Evolutionary conservation across 1,140 invertebrate species (phyloP).

Genomic region (Idris sp.): DNA sequence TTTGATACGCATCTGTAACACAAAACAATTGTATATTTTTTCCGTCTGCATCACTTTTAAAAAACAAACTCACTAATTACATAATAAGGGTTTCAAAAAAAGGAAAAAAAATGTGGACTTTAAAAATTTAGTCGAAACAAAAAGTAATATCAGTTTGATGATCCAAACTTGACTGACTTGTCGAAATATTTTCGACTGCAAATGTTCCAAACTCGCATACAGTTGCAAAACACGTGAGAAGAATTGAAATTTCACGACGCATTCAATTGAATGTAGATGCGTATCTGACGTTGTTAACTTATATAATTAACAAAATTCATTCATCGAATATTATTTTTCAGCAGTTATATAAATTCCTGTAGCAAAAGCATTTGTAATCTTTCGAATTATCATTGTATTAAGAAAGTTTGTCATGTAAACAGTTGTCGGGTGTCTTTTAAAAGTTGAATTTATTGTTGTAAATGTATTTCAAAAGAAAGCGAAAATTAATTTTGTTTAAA

Average conservation of each 20-base stretch:
- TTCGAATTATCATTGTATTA: not conserved
- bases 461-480: too few species aligned
- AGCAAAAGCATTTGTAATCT: conserved; percentile 2
- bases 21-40: not conserved
- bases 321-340: conserved; percentile 23
- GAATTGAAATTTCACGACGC: conserved; percentile 37
- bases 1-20: conserved; percentile 42
- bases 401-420: not conserved
- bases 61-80: too few species aligned
- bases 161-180: conserved; percentile 36
- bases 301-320: conserved; percentile 41
- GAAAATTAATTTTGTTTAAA: too few species aligned
- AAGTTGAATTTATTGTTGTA: too few species aligned
- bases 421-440: not conserved
- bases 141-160: conserved; percentile 5
- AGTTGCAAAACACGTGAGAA: conserved; percentile 49
- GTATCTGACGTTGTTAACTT: conserved; percentile 18
- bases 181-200: conserved; percentile 39
- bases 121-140: not conserved
- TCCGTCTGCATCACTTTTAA: too few species aligned
- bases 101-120: too few species aligned
- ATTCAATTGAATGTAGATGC: conserved; percentile 27
- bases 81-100: too few species aligned
- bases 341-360: conserved; percentile 19
- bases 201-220: conserved; percentile 19